Evolutionary conservation across 2,797 vertebrate species (phyloP).

Genomic region (Muscicapa comitata): DNA sequence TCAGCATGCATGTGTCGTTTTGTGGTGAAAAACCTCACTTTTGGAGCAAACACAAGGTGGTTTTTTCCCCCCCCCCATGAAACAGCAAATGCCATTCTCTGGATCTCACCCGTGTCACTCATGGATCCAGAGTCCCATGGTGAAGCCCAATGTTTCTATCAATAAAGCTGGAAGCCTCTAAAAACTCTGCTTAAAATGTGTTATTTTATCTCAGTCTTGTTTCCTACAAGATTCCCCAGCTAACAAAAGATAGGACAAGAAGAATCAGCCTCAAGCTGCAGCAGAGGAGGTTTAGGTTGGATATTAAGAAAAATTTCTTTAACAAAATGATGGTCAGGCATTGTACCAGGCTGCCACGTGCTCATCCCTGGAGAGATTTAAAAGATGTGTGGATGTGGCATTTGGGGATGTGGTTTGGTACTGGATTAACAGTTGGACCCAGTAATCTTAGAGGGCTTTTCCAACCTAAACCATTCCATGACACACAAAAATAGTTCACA

Average conservation of each 20-base stretch:
- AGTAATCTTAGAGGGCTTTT: background rate
- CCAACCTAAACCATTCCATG: background rate
- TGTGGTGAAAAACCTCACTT: background rate
- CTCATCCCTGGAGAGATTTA: background rate
- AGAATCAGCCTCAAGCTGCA: background rate
- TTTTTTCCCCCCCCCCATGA: background rate
- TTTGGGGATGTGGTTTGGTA: background rate
- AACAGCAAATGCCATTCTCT: background rate
- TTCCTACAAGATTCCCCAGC: background rate
- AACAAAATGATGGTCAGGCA: rapidly evolving
- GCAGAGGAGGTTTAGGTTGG: background rate
- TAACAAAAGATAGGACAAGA: background rate
- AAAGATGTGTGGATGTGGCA: background rate
- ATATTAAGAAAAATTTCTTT: background rate
- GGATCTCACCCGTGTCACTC: rapidly evolving
- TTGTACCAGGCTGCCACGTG: background rate
- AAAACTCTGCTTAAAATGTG: background rate
- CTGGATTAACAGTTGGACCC: background rate
- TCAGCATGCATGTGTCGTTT: rapidly evolving
- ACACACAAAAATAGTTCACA: background rate
- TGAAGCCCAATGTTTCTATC: rapidly evolving
- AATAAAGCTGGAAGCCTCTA: background rate
- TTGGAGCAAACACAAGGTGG: background rate
- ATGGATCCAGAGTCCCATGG: rapidly evolving
- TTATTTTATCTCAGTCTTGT: background rate